Evolutionary conservation across 1,140 invertebrate genomes (phyloP), one percentile per base, ranked within the genome.

Genomic region (Littorina saxatilis): DNA sequence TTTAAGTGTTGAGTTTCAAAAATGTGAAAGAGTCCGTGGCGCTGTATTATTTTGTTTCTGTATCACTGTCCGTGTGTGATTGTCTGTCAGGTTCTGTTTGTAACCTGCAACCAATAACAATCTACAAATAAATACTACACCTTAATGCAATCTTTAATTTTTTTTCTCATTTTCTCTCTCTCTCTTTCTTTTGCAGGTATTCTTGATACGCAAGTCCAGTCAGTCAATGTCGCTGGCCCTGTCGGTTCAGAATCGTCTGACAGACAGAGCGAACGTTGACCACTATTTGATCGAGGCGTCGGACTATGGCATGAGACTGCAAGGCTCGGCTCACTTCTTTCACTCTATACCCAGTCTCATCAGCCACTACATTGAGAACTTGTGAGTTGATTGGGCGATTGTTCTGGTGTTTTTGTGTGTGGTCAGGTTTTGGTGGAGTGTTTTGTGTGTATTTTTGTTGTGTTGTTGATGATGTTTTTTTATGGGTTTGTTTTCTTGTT

Each of bases 161-260:
- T n/a, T n/a, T n/a, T n/a, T n/a, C n/a, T n/a, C n/a, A n/a, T n/a
- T n/a, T n/a, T n/a, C n/a, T n/a, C n/a, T n/a, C n/a, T n/a, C n/a
- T 47, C 7, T 47, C 43, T 47, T 47, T 47, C 9, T 40, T 1
- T 73, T 47, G 9, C 93, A 97, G 96, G 97, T 96, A 90, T 99
- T 99, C 90, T 97, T 99, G 11, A 97, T 99, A 11, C 94, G 98
- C 35, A 96, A 98, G 88, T 98, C 97, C 15, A 98, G 97, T 90
- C 97, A 98, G 90, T 95, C 95, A 7, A 95, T 96, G 86, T 98
- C 97, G 32, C 98, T 98, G 96, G 98, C 98, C 27, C 94, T 99
- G 72, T 98, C 97, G 39, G 97, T 99, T 35, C 95, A 97, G 68
- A 93, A 98, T 85, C 96, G 97, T 1, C 94, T 95, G 35, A 95